phyloP scores from a whole-genome alignment of 2,888 invertebrate genomes.

The Pediacus dermestoides region DNA sequence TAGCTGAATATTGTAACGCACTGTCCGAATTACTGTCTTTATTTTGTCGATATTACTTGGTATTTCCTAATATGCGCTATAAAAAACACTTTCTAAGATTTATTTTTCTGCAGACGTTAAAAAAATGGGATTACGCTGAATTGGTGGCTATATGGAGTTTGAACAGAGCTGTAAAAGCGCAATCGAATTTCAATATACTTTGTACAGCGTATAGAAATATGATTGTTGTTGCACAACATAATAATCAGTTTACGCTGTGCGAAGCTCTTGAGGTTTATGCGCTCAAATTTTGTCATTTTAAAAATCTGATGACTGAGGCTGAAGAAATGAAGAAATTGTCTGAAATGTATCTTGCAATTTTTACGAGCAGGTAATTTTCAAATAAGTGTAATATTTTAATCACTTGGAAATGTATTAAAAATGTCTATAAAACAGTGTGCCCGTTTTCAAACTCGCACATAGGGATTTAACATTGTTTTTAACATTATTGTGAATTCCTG shows the following conservation, averaged over 20 bases:
- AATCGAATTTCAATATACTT: conserved; percentile 54
- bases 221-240: conserved; percentile 45
- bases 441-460: too few species aligned
- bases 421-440: too few species aligned
- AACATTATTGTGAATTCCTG: too few species aligned
- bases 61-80: conserved; percentile 26
- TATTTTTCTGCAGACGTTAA: conserved; percentile 32
- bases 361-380: conserved; percentile 21
- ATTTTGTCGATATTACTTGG: conserved; percentile 48
- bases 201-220: conserved; percentile 57
- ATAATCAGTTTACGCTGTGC: conserved; percentile 32
- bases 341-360: conserved; percentile 49
- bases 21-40: conserved; percentile 49
- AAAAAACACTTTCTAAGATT: not conserved
- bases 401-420: too few species aligned
- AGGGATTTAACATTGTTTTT: too few species aligned
- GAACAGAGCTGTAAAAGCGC: conserved; percentile 52
- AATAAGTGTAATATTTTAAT: too few species aligned
- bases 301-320: conserved; percentile 44
- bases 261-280: conserved; percentile 48
- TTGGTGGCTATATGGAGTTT: conserved; percentile 59
- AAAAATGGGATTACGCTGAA: conserved; percentile 50
- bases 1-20: conserved; percentile 49
- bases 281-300: conserved; percentile 46
- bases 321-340: conserved; percentile 50